Evolutionary conservation across 2,797 vertebrate species (phyloP).

Genomic region (Linurgus olivaceus): DNA sequence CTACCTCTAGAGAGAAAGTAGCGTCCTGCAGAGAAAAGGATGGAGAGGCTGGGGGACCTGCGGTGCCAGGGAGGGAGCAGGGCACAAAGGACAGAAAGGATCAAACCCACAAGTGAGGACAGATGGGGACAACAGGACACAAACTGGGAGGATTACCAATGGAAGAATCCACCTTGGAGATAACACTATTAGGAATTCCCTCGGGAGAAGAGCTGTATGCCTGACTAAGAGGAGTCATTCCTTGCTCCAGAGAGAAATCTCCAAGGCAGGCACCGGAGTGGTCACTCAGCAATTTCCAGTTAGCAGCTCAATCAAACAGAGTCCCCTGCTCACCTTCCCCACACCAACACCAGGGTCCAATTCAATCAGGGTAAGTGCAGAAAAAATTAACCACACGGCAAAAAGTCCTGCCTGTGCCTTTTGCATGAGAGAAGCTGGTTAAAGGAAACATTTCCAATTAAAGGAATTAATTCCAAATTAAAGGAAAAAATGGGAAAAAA

Average conservation of each 20-base stretch:
- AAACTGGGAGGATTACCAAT: background rate
- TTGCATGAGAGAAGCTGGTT: background rate
- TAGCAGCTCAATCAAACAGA: background rate
- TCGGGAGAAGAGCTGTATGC: background rate
- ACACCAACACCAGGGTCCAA: background rate
- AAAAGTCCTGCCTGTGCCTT: background rate
- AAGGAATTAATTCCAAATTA: background rate
- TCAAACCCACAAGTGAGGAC: background rate
- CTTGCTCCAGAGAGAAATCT: constrained; percentile 19
- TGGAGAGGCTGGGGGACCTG: background rate
- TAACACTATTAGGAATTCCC: background rate
- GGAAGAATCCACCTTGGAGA: constrained; percentile 24
- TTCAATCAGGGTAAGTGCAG: accelerated
- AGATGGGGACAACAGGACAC: background rate
- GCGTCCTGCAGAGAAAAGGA: background rate
- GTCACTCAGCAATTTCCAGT: constrained; percentile 17
- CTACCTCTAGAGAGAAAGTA: background rate
- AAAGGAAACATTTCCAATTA: background rate
- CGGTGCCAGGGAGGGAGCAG: background rate
- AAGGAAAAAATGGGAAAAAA: accelerated
- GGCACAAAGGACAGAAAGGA: background rate
- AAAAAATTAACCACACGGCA: background rate
- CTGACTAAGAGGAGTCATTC: constrained; percentile 1
- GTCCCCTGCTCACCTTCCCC: background rate
- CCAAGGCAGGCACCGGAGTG: background rate